phyloP scores from a whole-genome alignment of 35 echinoderm and acorn worm species.

The Heliocidaris tuberculata region DNA sequence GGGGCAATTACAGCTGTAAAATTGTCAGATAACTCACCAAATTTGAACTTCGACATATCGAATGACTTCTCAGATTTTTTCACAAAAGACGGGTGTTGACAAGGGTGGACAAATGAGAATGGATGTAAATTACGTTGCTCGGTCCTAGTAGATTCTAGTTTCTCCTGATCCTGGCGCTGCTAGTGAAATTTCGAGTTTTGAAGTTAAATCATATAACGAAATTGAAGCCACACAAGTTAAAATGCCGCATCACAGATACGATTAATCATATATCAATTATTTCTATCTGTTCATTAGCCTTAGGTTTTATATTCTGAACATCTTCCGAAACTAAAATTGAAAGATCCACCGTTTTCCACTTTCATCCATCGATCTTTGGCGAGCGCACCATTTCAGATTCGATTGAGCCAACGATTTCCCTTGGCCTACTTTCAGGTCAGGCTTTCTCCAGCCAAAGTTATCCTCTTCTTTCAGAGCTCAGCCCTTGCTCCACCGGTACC shows the following conservation, averaged over 20 bases:
- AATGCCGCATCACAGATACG: background rate
- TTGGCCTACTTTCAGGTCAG: background rate
- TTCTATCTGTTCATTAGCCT: background rate
- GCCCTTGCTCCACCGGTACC: background rate
- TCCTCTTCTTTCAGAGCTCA: background rate
- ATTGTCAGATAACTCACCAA: background rate
- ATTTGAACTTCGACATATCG: background rate
- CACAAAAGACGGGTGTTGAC: background rate
- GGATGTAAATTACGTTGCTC: too few relatives aligned
- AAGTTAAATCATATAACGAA: too few relatives aligned
- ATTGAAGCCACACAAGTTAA: background rate
- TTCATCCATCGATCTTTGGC: background rate
- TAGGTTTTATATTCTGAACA: background rate
- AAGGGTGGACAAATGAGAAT: background rate
- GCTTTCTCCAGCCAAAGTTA: background rate
- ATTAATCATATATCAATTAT: background rate
- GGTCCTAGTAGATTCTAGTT: too few relatives aligned
- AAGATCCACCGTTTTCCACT: background rate
- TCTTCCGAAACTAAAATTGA: background rate
- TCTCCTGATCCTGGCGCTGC: too few relatives aligned
- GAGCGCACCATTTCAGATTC: background rate
- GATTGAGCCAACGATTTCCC: background rate
- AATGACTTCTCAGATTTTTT: background rate
- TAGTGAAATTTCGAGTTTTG: too few relatives aligned
- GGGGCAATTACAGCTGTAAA: too few relatives aligned